Conservation (phyloP, 1,140 invertebrate genomes). For the Parasteatoda tepidariorum region DNA sequence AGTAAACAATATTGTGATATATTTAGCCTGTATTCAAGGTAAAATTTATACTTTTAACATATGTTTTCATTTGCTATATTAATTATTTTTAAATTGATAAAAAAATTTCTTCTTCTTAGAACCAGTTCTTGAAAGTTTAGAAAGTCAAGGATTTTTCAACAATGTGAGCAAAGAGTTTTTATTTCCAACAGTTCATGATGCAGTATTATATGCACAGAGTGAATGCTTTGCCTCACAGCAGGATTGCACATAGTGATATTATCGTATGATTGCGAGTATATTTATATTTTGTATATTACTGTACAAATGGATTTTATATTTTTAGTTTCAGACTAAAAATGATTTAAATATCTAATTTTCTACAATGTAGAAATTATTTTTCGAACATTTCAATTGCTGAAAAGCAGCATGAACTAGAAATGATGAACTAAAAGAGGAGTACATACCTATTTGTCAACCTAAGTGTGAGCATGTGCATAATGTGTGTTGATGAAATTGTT, state of each 20-base stretch:
- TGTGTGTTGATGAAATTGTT: no score
- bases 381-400: no score
- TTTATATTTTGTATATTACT: slow-evolving; percentile 2
- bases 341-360: not conserved
- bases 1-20: slow-evolving; percentile 54
- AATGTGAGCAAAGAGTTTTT: slow-evolving; percentile 71
- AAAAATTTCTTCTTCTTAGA: slow-evolving; percentile 69
- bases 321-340: not conserved
- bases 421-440: no score
- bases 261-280: no score
- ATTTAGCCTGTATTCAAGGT: slow-evolving; percentile 56
- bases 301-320: not conserved
- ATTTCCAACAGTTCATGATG: slow-evolving; percentile 79
- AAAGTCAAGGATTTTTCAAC: slow-evolving; percentile 73
- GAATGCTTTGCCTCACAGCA: slow-evolving; percentile 44
- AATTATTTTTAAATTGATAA: not conserved
- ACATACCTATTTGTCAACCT: no score
- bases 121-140: slow-evolving; percentile 74
- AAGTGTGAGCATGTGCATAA: no score
- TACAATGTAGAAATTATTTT: not conserved
- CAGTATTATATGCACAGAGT: slow-evolving; percentile 70
- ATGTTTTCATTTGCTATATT: not conserved
- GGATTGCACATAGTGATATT: not conserved
- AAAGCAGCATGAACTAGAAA: no score
- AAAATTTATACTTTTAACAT: not conserved